Conservation (phyloP, 1,140 invertebrate species). For the Gonatopus flavifemur region DNA sequence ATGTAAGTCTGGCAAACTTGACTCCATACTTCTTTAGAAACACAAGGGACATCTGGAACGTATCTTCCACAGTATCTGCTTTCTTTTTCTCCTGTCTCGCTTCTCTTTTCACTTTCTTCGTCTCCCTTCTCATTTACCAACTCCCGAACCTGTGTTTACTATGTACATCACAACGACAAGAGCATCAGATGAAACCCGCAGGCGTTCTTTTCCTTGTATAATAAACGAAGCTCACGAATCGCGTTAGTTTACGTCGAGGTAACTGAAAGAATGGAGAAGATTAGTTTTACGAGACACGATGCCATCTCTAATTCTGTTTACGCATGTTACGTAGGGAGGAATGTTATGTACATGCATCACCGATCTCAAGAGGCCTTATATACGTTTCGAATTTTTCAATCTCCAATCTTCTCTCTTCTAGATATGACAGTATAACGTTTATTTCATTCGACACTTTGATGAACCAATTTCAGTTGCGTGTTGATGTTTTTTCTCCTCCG, state of each 20-base stretch:
- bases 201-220: constrained; percentile 21
- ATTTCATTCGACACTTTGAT: too few species aligned
- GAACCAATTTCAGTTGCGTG: too few species aligned
- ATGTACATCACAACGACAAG: too few species aligned
- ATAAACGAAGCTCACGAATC: constrained; percentile 34
- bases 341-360: too few species aligned
- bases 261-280: constrained; percentile 26
- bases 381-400: too few species aligned
- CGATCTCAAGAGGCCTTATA: too few species aligned
- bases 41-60: constrained; percentile 49
- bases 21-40: constrained; percentile 43
- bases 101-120: background rate
- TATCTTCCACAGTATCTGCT: constrained; percentile 31
- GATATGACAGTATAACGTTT: too few species aligned
- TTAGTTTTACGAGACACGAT: constrained; percentile 35
- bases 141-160: too few species aligned
- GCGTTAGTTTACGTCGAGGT: constrained; percentile 15
- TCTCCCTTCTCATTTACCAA: constrained; percentile 9
- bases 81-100: constrained; percentile 14
- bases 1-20: constrained; percentile 35
- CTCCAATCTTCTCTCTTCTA: too few species aligned
- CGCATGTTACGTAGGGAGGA: too few species aligned
- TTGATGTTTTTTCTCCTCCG: too few species aligned
- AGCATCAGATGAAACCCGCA: too few species aligned
- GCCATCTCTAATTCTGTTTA: constrained; percentile 28